Percentiles rank a stretch among this genome's conserved stretches.
These are phyloP conservation scores for Tenthredo distinguenda DNA, from an alignment of 2,888 invertebrate species.

Conservation along the genomic window DNA sequence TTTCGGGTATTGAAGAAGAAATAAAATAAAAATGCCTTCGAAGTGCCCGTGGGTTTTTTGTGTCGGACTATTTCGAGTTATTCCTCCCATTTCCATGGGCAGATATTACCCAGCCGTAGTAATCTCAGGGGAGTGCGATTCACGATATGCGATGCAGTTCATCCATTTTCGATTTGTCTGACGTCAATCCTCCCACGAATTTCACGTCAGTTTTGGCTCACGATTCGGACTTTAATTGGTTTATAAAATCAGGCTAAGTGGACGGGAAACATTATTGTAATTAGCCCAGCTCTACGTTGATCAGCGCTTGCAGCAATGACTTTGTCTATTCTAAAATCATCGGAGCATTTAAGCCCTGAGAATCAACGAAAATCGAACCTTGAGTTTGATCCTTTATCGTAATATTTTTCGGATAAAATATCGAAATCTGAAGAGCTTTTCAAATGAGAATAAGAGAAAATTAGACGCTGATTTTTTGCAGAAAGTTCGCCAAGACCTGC, in stretches of 20 bases:
- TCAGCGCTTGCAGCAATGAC: background rate
- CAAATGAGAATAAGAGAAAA: background rate
- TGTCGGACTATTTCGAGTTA: background rate
- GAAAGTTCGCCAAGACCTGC: no score
- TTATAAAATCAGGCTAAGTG: background rate
- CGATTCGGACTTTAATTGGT: background rate
- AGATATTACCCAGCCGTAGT: background rate
- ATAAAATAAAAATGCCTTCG: no score
- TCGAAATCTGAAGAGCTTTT: background rate
- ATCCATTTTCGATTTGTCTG: background rate
- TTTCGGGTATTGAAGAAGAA: no score
- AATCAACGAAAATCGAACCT: background rate
- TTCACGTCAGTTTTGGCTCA: constrained; percentile 6
- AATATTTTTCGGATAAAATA: background rate
- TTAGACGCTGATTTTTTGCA: background rate
- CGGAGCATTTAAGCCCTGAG: background rate
- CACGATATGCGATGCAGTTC: background rate
- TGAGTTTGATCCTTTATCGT: background rate
- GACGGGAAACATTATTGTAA: constrained; percentile 8
- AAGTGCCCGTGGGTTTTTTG: background rate
- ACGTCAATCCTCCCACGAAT: constrained; percentile 13
- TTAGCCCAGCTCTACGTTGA: background rate
- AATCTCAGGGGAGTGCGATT: background rate
- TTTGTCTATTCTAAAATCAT: background rate
- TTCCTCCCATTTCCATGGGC: background rate